Conservation (phyloP, 1,140 invertebrate species). For the Heliconius nattereri region DNA sequence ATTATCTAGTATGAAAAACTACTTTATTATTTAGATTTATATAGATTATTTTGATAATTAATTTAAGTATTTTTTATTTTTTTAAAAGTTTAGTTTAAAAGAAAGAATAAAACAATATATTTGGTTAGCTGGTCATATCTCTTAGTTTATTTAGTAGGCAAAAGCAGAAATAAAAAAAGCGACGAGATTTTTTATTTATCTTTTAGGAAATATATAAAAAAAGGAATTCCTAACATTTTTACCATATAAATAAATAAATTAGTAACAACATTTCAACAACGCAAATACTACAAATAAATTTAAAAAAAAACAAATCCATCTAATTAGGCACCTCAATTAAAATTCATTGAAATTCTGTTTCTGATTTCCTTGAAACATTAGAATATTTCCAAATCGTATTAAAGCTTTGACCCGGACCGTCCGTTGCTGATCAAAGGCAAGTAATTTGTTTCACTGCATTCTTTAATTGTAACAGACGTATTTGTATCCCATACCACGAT, state of each 20-base stretch:
- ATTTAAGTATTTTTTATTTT: no score
- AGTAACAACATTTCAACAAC: not conserved
- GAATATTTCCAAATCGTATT: slow-evolving; percentile 24
- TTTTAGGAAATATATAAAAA: no score
- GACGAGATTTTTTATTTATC: no score
- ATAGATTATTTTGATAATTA: not conserved
- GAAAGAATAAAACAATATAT: no score
- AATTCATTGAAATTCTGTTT: slow-evolving; percentile 16
- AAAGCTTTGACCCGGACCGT: slow-evolving; percentile 32
- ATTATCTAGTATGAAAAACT: not conserved
- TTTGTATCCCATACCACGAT: not conserved
- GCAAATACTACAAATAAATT: not conserved
- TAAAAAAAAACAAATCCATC: not conserved
- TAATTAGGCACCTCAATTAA: slow-evolving; percentile 19
- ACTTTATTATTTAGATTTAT: not conserved
- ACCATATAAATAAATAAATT: not conserved
- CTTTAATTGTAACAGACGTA: slow-evolving; percentile 55
- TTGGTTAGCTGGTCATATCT: no score
- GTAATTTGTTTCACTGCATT: slow-evolving; percentile 56
- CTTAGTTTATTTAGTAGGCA: no score
- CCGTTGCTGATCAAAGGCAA: slow-evolving; percentile 45
- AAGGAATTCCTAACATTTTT: no score
- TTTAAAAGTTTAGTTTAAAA: no score
- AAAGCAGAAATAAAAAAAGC: no score
- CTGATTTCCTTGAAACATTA: not conserved